phyloP scores from a whole-genome alignment of 2,888 invertebrate genomes.

The Hipparchia sbordonii region DNA sequence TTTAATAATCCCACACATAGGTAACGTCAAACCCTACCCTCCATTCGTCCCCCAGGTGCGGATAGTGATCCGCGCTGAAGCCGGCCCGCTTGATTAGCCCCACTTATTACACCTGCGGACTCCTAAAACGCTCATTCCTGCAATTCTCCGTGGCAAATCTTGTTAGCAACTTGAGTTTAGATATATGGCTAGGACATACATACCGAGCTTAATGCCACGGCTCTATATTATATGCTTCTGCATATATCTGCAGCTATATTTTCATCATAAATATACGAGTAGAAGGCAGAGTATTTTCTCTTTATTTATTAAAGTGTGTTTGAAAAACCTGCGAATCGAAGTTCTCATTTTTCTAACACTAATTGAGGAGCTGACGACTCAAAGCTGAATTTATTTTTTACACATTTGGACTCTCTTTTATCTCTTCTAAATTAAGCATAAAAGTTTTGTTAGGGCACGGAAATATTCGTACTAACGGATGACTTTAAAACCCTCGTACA shows the following conservation, averaged over 20 bases:
- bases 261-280: not conserved
- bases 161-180: slow-evolving; percentile 20
- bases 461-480: too few relatives aligned
- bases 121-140: slow-evolving; percentile 21
- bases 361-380: too few relatives aligned
- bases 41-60: slow-evolving; percentile 36
- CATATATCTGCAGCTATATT: not conserved
- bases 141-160: slow-evolving; percentile 23
- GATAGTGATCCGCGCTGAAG: slow-evolving; percentile 32
- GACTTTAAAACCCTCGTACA: too few relatives aligned
- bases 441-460: too few relatives aligned
- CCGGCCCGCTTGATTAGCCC: slow-evolving; percentile 38
- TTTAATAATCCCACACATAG: slow-evolving; percentile 15
- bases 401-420: too few relatives aligned
- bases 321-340: not conserved
- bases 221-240: not conserved
- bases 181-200: not conserved
- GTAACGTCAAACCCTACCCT: slow-evolving; percentile 9
- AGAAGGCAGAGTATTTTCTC: not conserved
- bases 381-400: too few relatives aligned
- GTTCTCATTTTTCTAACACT: too few relatives aligned
- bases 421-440: too few relatives aligned
- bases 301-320: not conserved
- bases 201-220: not conserved
- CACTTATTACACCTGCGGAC: slow-evolving; percentile 38